Evolutionary conservation across 2,113 vertebrate species (phyloP), one percentile per base, ranked within the genome.

Genomic region (Nothobranchius furzeri): DNA sequence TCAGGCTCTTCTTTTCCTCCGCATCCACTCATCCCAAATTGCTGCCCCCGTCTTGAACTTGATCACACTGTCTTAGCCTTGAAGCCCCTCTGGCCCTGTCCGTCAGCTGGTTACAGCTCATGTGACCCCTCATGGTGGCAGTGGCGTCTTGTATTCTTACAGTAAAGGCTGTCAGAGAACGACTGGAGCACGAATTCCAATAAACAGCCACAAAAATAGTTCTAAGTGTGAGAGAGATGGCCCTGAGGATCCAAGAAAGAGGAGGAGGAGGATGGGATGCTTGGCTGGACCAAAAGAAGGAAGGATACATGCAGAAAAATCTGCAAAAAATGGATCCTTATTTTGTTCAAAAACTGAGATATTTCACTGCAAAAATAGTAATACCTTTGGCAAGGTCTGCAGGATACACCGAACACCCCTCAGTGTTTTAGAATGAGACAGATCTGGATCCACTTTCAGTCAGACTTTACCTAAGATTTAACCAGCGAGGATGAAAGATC

Each of bases 121-220:
- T 78, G 75, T 84, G 82, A 79, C 70, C 52, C 55, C 4, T 36
- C 54, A 12, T 0, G 6, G 2, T n/a, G 8, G n/a, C n/a, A 20
- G 10, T 12, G 45, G 45, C 63, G 17, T 56, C 57, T 60, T 12
- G 25, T 49, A 73, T 53, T 9, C 2, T 24, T 11, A 6, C 25
- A 40, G 43, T 17, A 61, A 52, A 69, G 40, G 24, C 56, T 25
- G 62, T 24, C 50, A 3, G 12, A 51, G 63, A 53, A 42, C 20
- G 30, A 49, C 61, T 20, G 64, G 70, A 79, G 83, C 88, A 88
- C 49, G 63, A 51, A 55, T 81, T 84, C 70, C 76, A 81, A 91
- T 92, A 91, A 93, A 92, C 90, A 89, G 80, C 48, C 63, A 87
- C 87, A 64, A 73, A 87, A 92, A 92, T 91, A 93, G 85, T 79